Base-by-base conservation (phyloP, 2,888 invertebrate genomes). In the Aphrophora alni region DNA sequence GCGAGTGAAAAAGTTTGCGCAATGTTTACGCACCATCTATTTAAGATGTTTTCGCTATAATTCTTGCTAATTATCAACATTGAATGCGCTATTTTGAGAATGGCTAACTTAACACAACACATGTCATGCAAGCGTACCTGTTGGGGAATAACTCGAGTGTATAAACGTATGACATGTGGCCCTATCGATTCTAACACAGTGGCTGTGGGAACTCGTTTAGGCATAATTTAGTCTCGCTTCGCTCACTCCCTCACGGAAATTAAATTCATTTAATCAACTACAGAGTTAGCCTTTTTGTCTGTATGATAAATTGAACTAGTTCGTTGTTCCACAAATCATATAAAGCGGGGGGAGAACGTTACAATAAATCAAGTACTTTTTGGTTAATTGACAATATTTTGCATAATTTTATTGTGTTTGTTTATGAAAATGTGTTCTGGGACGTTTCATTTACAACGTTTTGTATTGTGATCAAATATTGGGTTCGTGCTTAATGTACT, bases 201-300 rank as follows among this genome's bases (percentile, higher is more conserved):
- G 59, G n/a, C 73, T 73, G 73, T 78, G 78, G 59, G 78, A 78
- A 78, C 78, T 38, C 26, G 78, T 73, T 78, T 73, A 78, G 28
- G 78, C 72, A 78, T 78, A 59, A 73, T 78, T 78, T 78, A 78
- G 78, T 78, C 59, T 38, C 78, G 78, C 73, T 25, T 21, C 59
- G 44, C 14, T 28, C 44, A 59, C 25, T 51, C 44, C 25, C 26
- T 10, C 44, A 28, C 59, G 73, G 73, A 78, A 51, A 78, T 78
- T 72, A 78, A 78, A 73, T 51, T 73, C 78, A 59, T 78, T 78
- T 78, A 78, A 78, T 78, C 78, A 73, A 73, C 59, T 78, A 5
- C 8, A 33, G 3, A 33, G 33, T 33, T 33, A 33, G 33, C 33
- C 33, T 33, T 33, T 78, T 73, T 73, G 73, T 59, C n/a, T 21